phyloP scores from a whole-genome alignment of 1,140 invertebrate species.

The Pseudomyrmex pallidus region DNA sequence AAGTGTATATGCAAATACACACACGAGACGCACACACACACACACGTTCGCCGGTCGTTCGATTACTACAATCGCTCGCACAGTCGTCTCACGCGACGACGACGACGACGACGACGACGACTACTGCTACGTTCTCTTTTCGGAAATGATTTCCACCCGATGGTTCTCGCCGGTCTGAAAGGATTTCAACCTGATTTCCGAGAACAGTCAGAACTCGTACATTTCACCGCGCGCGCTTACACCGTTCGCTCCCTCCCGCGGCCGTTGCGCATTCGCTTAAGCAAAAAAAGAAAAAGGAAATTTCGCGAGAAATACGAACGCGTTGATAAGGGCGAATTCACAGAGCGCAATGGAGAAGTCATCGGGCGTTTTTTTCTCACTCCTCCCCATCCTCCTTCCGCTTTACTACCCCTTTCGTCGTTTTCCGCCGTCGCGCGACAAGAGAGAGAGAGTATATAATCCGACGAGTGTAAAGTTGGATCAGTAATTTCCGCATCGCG shows the following conservation, averaged over 20 bases:
- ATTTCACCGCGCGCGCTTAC: slow-evolving; percentile 31
- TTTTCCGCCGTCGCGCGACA: background rate
- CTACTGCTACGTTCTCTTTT: slow-evolving; percentile 49
- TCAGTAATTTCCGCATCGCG: slow-evolving; percentile 3
- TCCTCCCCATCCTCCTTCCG: too few species aligned
- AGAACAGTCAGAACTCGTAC: slow-evolving; percentile 51
- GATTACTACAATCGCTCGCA: slow-evolving; percentile 72
- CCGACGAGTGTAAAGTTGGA: background rate
- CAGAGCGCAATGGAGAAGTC: slow-evolving; percentile 15
- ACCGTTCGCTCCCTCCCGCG: background rate
- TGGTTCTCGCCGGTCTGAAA: slow-evolving; percentile 54
- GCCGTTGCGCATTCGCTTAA: slow-evolving; percentile 43
- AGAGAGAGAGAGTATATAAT: background rate
- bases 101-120: too few species aligned
- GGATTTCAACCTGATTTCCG: slow-evolving; percentile 58
- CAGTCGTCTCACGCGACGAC: background rate
- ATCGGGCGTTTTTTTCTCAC: slow-evolving; percentile 4
- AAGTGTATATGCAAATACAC: background rate
- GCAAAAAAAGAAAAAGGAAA: slow-evolving; percentile 44
- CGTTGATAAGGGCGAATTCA: slow-evolving; percentile 53
- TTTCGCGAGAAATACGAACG: slow-evolving; percentile 47
- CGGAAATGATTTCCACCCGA: slow-evolving; percentile 62
- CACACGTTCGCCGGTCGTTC: slow-evolving; percentile 54
- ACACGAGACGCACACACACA: background rate
- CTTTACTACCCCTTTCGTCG: background rate